Conservation (phyloP, 2,113 vertebrate genomes). For the Dendrocopos noguchii region DNA sequence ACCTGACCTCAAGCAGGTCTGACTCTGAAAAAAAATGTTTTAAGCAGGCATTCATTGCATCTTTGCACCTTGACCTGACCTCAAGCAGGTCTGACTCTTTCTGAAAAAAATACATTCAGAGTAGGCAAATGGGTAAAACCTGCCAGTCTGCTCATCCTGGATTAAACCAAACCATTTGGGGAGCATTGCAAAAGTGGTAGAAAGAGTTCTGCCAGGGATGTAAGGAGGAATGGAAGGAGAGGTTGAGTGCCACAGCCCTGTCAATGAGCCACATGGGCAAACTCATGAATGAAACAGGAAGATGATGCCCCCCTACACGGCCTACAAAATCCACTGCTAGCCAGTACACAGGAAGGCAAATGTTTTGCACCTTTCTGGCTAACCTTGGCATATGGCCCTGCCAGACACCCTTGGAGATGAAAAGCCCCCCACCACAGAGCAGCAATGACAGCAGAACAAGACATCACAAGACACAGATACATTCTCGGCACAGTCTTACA, state of each 20-base stretch:
- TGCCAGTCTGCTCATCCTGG: background rate
- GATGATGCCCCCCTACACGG: rapidly evolving
- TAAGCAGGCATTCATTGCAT: background rate
- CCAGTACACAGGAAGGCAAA: background rate
- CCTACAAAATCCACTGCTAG: background rate
- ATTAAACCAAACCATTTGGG: background rate
- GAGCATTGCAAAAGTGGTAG: constrained; percentile 19
- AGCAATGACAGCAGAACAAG: constrained; percentile 70
- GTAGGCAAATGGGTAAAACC: background rate
- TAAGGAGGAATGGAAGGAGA: background rate
- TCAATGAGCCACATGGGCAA: rapidly evolving
- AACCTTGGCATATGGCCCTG: background rate
- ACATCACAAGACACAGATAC: constrained; percentile 75
- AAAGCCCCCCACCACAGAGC: constrained; percentile 20
- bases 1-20: background rate
- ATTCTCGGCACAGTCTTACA: constrained; percentile 76
- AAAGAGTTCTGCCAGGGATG: constrained; percentile 51
- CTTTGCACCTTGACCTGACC: background rate
- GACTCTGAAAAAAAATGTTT: background rate
- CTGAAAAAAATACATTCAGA: background rate
- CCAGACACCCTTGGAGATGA: constrained; percentile 18
- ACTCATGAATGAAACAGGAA: background rate
- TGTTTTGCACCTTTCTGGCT: background rate
- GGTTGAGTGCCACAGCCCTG: background rate
- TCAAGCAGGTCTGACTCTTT: background rate